A percentile compares a stretch with the other conserved stretches of the same genome.
These are phyloP conservation scores for Linyphia triangularis DNA, from an alignment of 2,888 invertebrate genomes.

Conservation along the genomic window DNA sequence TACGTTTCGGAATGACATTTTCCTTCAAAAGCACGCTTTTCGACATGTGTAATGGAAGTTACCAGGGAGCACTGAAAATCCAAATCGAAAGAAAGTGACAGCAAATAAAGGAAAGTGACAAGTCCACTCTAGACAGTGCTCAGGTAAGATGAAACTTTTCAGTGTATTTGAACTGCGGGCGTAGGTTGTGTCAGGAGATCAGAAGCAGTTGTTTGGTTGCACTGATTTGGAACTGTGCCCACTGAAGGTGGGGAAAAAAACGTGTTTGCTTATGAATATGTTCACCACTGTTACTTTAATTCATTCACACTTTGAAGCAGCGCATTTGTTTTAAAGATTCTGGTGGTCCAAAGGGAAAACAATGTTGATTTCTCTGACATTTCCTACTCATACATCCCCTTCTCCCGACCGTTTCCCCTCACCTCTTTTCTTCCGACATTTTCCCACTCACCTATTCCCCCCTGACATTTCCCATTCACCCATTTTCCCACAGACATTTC, in stretches of 20 bases:
- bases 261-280: neutral
- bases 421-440: too few species aligned
- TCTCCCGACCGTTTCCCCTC: too few species aligned
- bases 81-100: conserved; percentile 32
- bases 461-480: too few species aligned
- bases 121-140: neutral
- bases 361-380: too few species aligned
- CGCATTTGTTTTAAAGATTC: neutral
- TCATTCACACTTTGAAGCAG: neutral
- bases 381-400: too few species aligned
- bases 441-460: too few species aligned
- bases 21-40: conserved; percentile 25
- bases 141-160: conserved; percentile 1
- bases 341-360: too few species aligned
- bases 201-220: conserved; percentile 16
- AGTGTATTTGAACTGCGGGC: neutral
- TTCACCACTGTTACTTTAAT: neutral
- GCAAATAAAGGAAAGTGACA: conserved; percentile 50
- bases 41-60: conserved; percentile 37
- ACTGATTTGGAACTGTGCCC: conserved; percentile 13
- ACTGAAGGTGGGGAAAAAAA: neutral
- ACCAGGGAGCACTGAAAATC: conserved; percentile 1
- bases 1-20: conserved; percentile 33
- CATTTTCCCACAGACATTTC: too few species aligned
- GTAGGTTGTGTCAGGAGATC: neutral